These are phyloP conservation scores for Sitta carolinensis DNA, from an alignment of 2,797 vertebrate genomes.

Conservation along the genomic window DNA sequence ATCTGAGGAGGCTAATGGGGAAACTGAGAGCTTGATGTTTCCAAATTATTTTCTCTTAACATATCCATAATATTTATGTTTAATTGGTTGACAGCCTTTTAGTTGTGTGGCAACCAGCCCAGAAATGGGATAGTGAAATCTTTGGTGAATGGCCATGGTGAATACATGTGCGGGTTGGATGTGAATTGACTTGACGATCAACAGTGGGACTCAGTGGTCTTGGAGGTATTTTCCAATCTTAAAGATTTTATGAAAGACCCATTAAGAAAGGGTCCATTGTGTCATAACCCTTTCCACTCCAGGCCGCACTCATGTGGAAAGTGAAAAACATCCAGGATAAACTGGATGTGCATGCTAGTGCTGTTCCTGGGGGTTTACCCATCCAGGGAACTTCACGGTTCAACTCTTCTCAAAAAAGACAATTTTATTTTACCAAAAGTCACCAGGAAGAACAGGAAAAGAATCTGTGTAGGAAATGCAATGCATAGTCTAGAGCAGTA, in stretches of 20 bases:
- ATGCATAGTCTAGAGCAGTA: accelerated
- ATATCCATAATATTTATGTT: background rate
- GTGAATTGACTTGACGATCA: background rate
- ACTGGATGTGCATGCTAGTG: background rate
- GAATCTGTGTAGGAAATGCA: background rate
- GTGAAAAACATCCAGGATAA: background rate
- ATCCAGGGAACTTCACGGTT: background rate
- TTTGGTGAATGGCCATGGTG: background rate
- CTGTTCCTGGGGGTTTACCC: background rate
- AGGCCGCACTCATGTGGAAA: accelerated
- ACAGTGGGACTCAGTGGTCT: background rate
- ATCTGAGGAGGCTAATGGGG: background rate
- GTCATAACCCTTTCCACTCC: background rate
- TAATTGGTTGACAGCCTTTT: background rate
- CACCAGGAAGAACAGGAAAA: background rate
- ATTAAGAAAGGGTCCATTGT: accelerated
- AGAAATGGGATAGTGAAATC: background rate
- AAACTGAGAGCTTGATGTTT: background rate
- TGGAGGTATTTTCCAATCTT: background rate
- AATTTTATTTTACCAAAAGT: background rate
- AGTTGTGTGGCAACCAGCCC: background rate
- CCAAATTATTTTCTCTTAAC: background rate
- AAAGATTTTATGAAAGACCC: background rate
- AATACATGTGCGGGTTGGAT: accelerated
- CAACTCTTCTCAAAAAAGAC: background rate